These are phyloP conservation scores for Drosophila yakuba DNA, from an alignment of 1,140 invertebrate genomes.

Conservation along the genomic window DNA sequence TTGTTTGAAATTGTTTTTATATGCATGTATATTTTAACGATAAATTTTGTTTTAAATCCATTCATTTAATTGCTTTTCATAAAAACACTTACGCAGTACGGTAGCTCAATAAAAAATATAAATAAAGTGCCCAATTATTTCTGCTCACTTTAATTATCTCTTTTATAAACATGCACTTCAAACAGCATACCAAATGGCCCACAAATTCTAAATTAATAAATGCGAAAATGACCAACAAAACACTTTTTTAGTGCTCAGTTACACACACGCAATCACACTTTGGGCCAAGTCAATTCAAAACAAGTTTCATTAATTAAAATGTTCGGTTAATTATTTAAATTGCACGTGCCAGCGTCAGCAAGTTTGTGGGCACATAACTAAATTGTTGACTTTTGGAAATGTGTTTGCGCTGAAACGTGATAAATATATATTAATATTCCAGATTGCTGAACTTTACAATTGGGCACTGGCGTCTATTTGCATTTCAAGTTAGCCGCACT, in stretches of 20 bases:
- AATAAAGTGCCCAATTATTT: neutral
- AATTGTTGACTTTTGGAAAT: slow-evolving; percentile 27
- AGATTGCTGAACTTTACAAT: slow-evolving; percentile 33
- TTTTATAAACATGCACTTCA: neutral
- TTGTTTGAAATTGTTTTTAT: neutral
- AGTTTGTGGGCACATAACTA: slow-evolving; percentile 24
- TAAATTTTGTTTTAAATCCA: neutral
- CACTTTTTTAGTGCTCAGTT: slow-evolving; percentile 10
- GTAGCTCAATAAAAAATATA: neutral
- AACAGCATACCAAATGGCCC: neutral
- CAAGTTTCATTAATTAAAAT: slow-evolving; percentile 50
- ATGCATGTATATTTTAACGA: neutral
- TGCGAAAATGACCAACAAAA: neutral
- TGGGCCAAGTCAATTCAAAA: slow-evolving; percentile 26
- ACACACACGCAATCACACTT: slow-evolving; percentile 8
- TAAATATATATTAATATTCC: slow-evolving; percentile 21
- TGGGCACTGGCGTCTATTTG: slow-evolving; percentile 28
- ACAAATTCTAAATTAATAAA: slow-evolving; percentile 12
- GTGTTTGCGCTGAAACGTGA: neutral
- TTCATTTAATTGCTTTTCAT: neutral
- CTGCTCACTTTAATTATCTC: neutral
- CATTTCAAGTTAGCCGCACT: slow-evolving; percentile 35
- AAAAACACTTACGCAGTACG: neutral
- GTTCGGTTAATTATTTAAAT: slow-evolving; percentile 59
- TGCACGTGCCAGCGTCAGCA: slow-evolving; percentile 30